Percentiles rank a stretch among this genome's conserved stretches.
Evolutionary conservation across 2,888 invertebrate species (phyloP).

Genomic region (Helleia helle): DNA sequence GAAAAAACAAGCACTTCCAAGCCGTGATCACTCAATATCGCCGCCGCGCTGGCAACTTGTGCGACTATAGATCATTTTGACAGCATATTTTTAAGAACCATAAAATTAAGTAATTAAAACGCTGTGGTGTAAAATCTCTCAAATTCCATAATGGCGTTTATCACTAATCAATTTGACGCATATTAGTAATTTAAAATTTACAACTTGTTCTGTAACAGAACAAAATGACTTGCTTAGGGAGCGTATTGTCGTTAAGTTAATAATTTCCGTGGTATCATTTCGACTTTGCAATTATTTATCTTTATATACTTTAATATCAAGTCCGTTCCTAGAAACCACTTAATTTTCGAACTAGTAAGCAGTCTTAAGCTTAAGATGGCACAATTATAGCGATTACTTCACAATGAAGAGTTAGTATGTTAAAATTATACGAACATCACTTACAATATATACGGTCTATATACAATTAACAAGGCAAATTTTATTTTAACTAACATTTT

Average conservation of each 20-base stretch:
- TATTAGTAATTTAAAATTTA: background rate
- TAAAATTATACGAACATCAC: slow-evolving; percentile 4
- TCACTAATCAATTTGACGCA: slow-evolving; percentile 1
- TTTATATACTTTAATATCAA: background rate
- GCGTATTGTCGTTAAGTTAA: background rate
- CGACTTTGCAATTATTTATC: background rate
- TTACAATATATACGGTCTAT: slow-evolving; percentile 10
- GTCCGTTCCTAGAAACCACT: background rate
- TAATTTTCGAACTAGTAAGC: background rate
- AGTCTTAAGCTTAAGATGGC: slow-evolving; percentile 9
- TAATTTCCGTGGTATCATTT: background rate
- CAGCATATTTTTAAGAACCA: too few species aligned
- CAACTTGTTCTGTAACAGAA: background rate
- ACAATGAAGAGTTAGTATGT: slow-evolving; percentile 4
- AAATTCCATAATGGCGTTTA: slow-evolving; percentile 6
- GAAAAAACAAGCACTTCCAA: too few species aligned
- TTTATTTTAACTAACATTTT: slow-evolving; percentile 11
- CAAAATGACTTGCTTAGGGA: background rate
- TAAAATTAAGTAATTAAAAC: too few species aligned
- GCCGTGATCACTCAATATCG: too few species aligned
- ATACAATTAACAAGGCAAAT: slow-evolving; percentile 9
- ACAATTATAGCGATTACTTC: background rate
- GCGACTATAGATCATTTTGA: too few species aligned
- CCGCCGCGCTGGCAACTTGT: too few species aligned
- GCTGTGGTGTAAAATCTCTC: too few species aligned